These are phyloP conservation scores for Nannoperca australis DNA, from an alignment of 2,797 vertebrate species.

Conservation along the genomic window DNA sequence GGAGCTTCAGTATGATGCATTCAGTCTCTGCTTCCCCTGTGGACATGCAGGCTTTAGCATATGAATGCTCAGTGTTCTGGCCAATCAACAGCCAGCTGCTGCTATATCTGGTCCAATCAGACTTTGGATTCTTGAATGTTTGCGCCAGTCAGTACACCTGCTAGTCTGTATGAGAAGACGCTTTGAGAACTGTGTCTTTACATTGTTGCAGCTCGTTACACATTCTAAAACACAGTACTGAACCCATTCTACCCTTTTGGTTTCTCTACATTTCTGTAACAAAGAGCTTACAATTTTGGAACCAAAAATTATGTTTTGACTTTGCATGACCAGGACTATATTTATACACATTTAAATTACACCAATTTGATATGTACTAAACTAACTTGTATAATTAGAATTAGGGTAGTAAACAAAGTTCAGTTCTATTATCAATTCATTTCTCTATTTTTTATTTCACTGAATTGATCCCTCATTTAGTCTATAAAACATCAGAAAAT, in stretches of 20 bases:
- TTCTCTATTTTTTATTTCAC: not conserved
- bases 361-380: not conserved
- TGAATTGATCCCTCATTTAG: not conserved
- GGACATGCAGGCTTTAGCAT: conserved; percentile 29
- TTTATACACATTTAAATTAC: not conserved
- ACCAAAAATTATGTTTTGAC: not conserved
- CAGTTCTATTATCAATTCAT: not conserved
- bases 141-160: conserved; percentile 13
- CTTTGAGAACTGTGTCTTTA: conserved; percentile 8
- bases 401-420: not conserved
- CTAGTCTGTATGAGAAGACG: conserved; percentile 27
- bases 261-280: not conserved
- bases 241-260: not conserved
- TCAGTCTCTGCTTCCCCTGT: not conserved
- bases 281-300: not conserved
- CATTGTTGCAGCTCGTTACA: not conserved
- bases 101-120: conserved; percentile 31
- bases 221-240: not conserved
- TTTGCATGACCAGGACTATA: not conserved
- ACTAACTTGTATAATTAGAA: not conserved
- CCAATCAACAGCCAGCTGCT: conserved; percentile 39
- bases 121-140: not conserved
- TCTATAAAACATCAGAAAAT: not conserved
- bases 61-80: conserved; percentile 13
- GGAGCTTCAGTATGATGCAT: not conserved